phyloP scores from a whole-genome alignment of 2,797 vertebrate genomes.

The Thripadectes ignobilis region DNA sequence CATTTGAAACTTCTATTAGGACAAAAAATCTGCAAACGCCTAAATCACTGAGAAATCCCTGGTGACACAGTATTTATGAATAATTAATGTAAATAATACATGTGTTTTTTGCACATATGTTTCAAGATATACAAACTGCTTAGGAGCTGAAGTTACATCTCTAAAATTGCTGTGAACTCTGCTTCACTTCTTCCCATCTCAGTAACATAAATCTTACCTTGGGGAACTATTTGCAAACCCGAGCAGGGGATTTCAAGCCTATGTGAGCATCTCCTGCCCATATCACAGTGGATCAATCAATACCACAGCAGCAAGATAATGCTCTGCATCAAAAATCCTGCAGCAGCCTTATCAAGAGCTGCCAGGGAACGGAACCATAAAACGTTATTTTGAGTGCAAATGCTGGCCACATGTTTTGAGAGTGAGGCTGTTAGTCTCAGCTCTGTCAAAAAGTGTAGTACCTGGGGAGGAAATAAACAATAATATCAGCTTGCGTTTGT shows the following conservation, averaged over 20 bases:
- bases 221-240: slow-evolving; percentile 16
- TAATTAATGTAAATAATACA: not conserved
- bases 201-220: slow-evolving; percentile 11
- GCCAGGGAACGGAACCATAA: not conserved
- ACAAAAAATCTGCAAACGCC: not conserved
- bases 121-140: not conserved
- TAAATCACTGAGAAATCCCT: not conserved
- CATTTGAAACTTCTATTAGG: not conserved
- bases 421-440: not conserved
- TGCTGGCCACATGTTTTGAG: not conserved
- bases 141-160: not conserved
- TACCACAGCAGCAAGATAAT: not conserved
- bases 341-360: not conserved
- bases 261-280: not conserved
- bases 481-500: not conserved
- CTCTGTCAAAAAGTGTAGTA: not conserved
- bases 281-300: slow-evolving; percentile 17
- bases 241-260: not conserved
- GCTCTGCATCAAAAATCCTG: slow-evolving; percentile 16
- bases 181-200: not conserved
- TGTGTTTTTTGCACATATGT: not conserved
- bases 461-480: slow-evolving; percentile 5
- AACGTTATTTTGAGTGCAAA: not conserved
- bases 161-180: not conserved
- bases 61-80: not conserved